A percentile compares a stretch with the other conserved stretches of the same genome.
These are phyloP conservation scores for Aporophyla nigra DNA, from an alignment of 2,888 invertebrate species.

Conservation along the genomic window DNA sequence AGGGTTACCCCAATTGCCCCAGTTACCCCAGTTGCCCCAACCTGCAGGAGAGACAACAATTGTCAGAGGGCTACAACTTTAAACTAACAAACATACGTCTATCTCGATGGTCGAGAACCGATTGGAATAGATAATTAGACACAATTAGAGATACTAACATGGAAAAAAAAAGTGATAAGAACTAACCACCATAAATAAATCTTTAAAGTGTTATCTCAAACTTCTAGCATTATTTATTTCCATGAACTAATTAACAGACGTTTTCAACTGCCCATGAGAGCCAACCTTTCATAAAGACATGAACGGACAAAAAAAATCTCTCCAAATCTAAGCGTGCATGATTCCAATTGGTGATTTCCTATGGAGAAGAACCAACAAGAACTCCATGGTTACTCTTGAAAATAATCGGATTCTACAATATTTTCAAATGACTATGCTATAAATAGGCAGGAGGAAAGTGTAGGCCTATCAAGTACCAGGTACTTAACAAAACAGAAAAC, in stretches of 20 bases:
- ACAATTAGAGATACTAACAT: too few species aligned
- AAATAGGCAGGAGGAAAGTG: background rate
- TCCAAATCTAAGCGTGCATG: background rate
- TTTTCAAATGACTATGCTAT: too few species aligned
- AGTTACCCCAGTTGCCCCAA: constrained; percentile 83
- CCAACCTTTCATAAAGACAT: background rate
- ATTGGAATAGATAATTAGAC: too few species aligned
- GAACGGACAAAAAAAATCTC: background rate
- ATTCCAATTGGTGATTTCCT: too few species aligned
- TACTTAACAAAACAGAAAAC: background rate
- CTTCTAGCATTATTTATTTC: background rate
- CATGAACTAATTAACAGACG: background rate
- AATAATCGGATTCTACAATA: too few species aligned
- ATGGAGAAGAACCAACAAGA: background rate
- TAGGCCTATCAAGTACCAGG: background rate
- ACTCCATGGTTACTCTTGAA: too few species aligned
- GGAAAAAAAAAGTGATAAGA: too few species aligned
- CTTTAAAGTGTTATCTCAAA: background rate
- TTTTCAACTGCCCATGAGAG: background rate
- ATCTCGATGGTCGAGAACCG: background rate
- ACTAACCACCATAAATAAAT: background rate
- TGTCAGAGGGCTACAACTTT: background rate
- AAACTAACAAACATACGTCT: background rate
- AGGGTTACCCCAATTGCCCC: constrained; percentile 82
- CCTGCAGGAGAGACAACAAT: constrained; percentile 52